Percentiles rank a stretch among this genome's conserved stretches.
Evolutionary conservation across 2,888 invertebrate species (phyloP).

Genomic region (Eupithecia inturbata): DNA sequence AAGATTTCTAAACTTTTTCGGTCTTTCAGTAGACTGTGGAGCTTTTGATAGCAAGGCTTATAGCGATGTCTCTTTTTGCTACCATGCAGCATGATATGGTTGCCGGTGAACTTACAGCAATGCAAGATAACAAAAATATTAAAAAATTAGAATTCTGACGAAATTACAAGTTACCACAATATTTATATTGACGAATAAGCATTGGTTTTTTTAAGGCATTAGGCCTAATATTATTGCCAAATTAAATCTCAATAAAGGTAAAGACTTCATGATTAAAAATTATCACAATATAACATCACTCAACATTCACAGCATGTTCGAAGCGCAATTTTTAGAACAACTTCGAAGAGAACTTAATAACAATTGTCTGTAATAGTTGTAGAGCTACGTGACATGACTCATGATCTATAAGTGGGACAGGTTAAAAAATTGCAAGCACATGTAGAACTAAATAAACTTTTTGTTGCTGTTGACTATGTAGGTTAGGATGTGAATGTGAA

Average conservation of each 20-base stretch:
- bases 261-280: background rate
- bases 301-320: constrained; percentile 15
- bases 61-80: background rate
- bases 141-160: background rate
- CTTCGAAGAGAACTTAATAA: constrained; percentile 21
- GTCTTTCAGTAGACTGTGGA: background rate
- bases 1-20: background rate
- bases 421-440: constrained; percentile 4
- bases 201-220: too few species aligned
- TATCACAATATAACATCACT: background rate
- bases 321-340: constrained; percentile 22
- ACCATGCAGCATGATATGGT: background rate
- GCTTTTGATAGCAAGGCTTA: background rate
- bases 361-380: constrained; percentile 8
- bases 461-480: constrained; percentile 15
- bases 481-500: constrained; percentile 14
- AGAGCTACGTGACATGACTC: constrained; percentile 21
- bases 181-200: background rate
- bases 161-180: background rate
- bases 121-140: background rate
- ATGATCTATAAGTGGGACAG: background rate
- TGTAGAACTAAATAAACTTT: constrained; percentile 1
- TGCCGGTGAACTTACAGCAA: background rate
- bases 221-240: too few species aligned
- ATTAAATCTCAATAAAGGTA: background rate